Percentiles rank a stretch among this genome's conserved stretches.
Conservation (phyloP, 2,113 vertebrate genomes). For the Tragulus kanchil region DNA sequence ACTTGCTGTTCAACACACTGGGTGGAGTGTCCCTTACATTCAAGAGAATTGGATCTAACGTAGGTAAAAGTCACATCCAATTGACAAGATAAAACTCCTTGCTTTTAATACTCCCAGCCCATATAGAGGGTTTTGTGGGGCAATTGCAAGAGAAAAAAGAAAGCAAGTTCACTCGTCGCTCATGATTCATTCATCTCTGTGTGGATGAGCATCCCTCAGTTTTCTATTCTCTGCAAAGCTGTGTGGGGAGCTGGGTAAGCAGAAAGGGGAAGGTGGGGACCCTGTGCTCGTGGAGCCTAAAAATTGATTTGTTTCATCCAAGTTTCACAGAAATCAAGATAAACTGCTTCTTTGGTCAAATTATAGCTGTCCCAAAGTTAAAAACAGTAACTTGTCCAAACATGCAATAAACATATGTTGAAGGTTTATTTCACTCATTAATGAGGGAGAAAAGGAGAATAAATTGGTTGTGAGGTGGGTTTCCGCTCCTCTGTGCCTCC, state of each 20-base stretch:
- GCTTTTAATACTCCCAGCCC: neutral
- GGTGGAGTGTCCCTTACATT: neutral
- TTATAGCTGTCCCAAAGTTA: neutral
- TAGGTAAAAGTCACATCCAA: neutral
- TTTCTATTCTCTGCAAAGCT: neutral
- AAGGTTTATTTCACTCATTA: neutral
- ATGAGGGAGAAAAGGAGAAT: neutral
- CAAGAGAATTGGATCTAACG: neutral
- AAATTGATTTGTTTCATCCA: neutral
- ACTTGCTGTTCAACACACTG: neutral
- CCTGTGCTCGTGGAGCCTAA: neutral
- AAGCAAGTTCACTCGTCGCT: neutral
- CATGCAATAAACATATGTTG: neutral
- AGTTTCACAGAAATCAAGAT: neutral
- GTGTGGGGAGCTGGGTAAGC: neutral
- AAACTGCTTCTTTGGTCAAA: neutral
- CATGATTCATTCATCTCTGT: neutral
- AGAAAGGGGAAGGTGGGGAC: neutral
- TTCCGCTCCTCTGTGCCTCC: neutral
- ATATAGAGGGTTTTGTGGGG: neutral
- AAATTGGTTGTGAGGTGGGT: constrained; percentile 25
- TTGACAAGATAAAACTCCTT: neutral
- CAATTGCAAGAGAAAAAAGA: neutral
- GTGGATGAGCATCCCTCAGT: neutral
- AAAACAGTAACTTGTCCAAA: neutral